phyloP scores from a whole-genome alignment of 2,797 vertebrate genomes.

The Gallinago solitaria region DNA sequence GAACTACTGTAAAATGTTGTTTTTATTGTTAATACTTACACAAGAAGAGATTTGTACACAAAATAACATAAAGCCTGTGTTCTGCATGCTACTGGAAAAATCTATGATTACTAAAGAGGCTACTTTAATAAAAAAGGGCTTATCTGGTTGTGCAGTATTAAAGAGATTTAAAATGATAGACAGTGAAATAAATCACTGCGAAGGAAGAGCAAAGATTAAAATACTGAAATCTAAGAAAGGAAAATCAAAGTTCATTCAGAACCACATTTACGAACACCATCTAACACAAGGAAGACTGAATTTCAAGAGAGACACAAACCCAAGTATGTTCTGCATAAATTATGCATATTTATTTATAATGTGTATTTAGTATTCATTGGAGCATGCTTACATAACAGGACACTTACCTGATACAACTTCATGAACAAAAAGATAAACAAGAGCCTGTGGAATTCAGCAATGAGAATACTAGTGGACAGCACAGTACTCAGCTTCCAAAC shows the following conservation, averaged over 20 bases:
- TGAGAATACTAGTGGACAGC: background rate
- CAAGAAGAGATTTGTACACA: slow-evolving; percentile 22
- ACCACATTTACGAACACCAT: background rate
- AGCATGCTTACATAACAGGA: background rate
- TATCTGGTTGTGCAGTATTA: background rate
- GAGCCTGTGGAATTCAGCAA: background rate
- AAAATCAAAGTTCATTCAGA: slow-evolving; percentile 5
- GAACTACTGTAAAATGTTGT: background rate
- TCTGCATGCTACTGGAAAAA: slow-evolving; percentile 44
- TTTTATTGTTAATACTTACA: slow-evolving; percentile 51
- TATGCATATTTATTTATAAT: background rate
- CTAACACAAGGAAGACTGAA: background rate
- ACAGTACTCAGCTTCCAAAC: background rate
- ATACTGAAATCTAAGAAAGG: background rate
- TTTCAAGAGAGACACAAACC: background rate
- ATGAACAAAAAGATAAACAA: background rate
- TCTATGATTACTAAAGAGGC: slow-evolving; percentile 26
- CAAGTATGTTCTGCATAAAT: background rate
- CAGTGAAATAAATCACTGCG: slow-evolving; percentile 46
- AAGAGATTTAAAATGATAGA: slow-evolving; percentile 54
- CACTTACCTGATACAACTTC: background rate
- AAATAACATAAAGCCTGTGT: slow-evolving; percentile 36
- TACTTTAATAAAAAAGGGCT: slow-evolving; percentile 46
- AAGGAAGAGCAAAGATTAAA: slow-evolving; percentile 32
- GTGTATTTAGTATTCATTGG: background rate